Evolutionary conservation across 1,140 invertebrate genomes (phyloP).

Genomic region (Saccostrea cuccullata): DNA sequence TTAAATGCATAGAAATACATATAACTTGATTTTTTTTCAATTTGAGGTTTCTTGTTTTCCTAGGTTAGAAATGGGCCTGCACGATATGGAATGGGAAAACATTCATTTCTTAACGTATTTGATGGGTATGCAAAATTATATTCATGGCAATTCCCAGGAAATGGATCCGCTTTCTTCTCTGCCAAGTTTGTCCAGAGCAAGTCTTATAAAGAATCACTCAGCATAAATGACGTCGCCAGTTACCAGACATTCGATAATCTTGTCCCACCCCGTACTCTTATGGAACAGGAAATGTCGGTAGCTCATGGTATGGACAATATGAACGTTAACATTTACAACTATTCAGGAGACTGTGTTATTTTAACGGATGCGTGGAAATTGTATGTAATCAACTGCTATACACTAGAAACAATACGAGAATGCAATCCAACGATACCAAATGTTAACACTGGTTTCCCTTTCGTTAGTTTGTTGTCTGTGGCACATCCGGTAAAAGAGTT

Average conservation of each 20-base stretch:
- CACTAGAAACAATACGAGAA: slow-evolving; percentile 59
- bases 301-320: slow-evolving; percentile 71
- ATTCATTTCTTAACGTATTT: slow-evolving; percentile 66
- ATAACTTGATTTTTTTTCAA: neutral
- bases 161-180: slow-evolving; percentile 65
- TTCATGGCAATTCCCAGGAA: slow-evolving; percentile 69
- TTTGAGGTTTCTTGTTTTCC: slow-evolving; percentile 11
- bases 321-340: slow-evolving; percentile 71
- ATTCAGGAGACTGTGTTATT: slow-evolving; percentile 55
- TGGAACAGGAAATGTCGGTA: slow-evolving; percentile 64
- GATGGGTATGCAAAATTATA: slow-evolving; percentile 72
- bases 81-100: slow-evolving; percentile 65
- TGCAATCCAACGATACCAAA: slow-evolving; percentile 45
- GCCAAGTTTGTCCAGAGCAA: slow-evolving; percentile 64
- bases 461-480: slow-evolving; percentile 67
- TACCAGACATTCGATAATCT: slow-evolving; percentile 70
- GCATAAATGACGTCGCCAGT: slow-evolving; percentile 63
- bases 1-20: neutral
- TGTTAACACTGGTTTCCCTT: slow-evolving; percentile 38
- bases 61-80: slow-evolving; percentile 74
- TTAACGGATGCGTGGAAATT: slow-evolving; percentile 73
- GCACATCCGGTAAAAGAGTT: slow-evolving; percentile 70
- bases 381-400: slow-evolving; percentile 64
- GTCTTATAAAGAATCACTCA: slow-evolving; percentile 67
- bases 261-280: slow-evolving; percentile 61